Percentiles rank a stretch among this genome's conserved stretches.
phyloP scores from a whole-genome alignment of 2,797 vertebrate genomes.

The Cephalopachus bancanus region DNA sequence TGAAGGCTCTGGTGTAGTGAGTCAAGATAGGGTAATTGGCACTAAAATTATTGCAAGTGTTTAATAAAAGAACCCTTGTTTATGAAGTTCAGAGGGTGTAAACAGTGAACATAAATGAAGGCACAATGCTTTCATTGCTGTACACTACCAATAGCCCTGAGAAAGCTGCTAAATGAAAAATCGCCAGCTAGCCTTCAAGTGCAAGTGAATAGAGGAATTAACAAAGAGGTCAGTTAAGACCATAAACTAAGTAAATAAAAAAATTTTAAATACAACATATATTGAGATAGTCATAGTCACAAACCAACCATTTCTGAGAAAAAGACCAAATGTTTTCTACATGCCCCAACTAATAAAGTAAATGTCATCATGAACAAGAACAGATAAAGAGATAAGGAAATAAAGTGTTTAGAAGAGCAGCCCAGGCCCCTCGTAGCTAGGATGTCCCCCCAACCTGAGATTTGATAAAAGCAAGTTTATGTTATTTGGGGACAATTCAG shows the following conservation, averaged over 20 bases:
- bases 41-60: conserved; percentile 55
- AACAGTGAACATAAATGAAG: background rate
- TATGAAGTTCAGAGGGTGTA: conserved; percentile 38
- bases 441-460: too few relatives aligned
- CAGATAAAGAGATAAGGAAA: background rate
- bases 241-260: conserved; percentile 43
- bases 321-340: background rate
- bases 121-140: background rate
- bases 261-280: background rate
- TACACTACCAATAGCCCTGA: background rate
- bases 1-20: background rate
- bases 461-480: background rate
- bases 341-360: background rate
- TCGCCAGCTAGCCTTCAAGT: background rate
- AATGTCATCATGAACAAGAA: background rate
- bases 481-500: background rate
- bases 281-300: background rate
- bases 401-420: background rate
- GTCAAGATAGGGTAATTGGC: conserved; percentile 58
- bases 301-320: background rate
- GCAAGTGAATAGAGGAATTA: background rate
- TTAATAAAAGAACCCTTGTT: conserved; percentile 68
- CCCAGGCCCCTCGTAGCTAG: background rate
- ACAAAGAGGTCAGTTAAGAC: background rate
- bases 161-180: background rate